phyloP scores from a whole-genome alignment of 35 echinoderm and acorn worm species.

The Apostichopus californicus region DNA sequence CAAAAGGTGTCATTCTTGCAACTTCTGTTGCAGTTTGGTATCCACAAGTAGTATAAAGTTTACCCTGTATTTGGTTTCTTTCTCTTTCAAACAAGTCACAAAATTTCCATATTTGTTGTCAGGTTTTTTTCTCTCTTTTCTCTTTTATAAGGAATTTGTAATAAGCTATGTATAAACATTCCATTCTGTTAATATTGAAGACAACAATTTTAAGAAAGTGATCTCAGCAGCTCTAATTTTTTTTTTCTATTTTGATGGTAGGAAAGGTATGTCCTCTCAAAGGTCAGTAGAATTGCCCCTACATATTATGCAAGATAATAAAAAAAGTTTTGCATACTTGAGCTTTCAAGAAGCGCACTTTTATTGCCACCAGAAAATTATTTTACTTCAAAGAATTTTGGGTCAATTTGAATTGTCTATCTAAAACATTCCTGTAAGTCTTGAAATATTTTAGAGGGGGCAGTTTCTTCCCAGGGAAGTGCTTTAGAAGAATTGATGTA shows the following conservation, averaged over 20 bases:
- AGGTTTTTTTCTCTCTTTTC: background rate
- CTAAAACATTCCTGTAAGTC: no score
- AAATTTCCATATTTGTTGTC: background rate
- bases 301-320: background rate
- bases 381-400: no score
- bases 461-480: no score
- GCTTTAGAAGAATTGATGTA: no score
- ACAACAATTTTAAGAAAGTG: background rate
- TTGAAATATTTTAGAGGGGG: no score
- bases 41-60: no score
- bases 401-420: no score
- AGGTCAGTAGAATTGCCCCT: background rate
- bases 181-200: background rate
- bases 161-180: background rate
- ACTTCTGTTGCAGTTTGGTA: no score
- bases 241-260: background rate
- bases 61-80: background rate
- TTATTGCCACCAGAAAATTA: no score
- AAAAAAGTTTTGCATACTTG: no score
- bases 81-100: background rate
- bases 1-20: no score
- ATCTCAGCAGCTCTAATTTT: background rate
- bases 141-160: conserved; percentile 3
- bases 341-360: no score
- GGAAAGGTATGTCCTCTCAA: background rate